phyloP scores from a whole-genome alignment of 1,140 invertebrate genomes.

The Euura lappo region DNA sequence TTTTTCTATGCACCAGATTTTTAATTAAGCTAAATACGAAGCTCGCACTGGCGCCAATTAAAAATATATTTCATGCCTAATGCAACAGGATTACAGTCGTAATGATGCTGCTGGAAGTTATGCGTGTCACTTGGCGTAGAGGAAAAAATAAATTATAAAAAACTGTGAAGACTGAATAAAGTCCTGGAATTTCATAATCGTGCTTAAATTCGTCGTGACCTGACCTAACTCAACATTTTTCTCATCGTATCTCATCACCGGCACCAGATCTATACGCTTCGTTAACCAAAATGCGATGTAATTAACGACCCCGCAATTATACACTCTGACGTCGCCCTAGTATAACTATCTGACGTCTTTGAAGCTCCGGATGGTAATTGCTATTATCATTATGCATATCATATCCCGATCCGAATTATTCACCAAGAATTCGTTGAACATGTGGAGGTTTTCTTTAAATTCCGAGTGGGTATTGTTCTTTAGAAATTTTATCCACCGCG shows the following conservation, averaged over 20 bases:
- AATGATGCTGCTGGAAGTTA: conserved; percentile 3
- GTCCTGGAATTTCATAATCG: neutral
- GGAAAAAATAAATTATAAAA: neutral
- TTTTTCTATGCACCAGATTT: neutral
- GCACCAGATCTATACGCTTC: neutral
- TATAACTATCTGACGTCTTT: no score
- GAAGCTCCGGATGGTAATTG: no score
- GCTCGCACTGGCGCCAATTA: neutral
- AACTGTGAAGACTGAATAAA: neutral
- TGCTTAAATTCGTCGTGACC: neutral
- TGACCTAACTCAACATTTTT: neutral
- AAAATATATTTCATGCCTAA: neutral
- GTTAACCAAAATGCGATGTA: conserved; percentile 5
- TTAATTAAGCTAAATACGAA: neutral
- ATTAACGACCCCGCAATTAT: neutral
- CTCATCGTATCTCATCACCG: no score
- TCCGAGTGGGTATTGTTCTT: no score
- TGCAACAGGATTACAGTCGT: neutral
- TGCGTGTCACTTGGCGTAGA: neutral
- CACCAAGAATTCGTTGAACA: no score
- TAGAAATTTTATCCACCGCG: no score
- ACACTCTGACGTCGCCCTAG: no score
- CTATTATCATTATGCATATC: no score
- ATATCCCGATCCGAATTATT: no score
- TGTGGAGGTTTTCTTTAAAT: no score